Percentiles rank a stretch among this genome's conserved stretches.
phyloP scores from a whole-genome alignment of 2,888 invertebrate genomes.

The Mantis religiosa region DNA sequence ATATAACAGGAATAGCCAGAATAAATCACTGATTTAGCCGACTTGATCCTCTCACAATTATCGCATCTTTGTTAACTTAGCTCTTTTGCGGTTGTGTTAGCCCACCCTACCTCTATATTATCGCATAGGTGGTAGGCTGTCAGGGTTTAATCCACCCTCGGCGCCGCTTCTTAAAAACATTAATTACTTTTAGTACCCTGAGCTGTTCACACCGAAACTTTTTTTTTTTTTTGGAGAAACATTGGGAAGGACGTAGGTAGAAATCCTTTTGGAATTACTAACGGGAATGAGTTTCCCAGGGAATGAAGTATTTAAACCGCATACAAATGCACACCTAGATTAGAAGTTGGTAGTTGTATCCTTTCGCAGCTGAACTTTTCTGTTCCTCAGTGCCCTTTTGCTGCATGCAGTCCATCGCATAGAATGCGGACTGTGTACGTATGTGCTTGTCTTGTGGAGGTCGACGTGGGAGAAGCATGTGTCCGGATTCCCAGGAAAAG shows the following conservation, averaged over 20 bases:
- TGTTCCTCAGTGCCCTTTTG: not conserved
- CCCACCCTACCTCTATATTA: not conserved
- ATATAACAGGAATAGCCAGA: not conserved
- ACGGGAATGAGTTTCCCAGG: not conserved
- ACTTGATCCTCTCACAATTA: not conserved
- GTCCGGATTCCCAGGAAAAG: not conserved
- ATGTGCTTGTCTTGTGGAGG: not conserved
- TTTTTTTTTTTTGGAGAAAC: not conserved
- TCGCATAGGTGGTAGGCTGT: not conserved
- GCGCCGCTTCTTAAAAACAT: not conserved
- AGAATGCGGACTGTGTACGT: not conserved
- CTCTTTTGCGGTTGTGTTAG: not conserved
- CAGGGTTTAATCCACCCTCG: not conserved
- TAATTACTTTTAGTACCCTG: not conserved
- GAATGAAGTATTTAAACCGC: not conserved
- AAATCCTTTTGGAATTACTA: not conserved
- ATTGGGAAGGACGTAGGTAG: not conserved
- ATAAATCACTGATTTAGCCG: not conserved
- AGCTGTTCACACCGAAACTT: not conserved
- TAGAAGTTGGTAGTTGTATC: not conserved
- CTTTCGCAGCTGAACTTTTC: not conserved
- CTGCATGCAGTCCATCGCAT: not conserved
- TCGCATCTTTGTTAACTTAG: not conserved
- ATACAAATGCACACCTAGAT: not conserved
- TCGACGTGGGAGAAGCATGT: not conserved